Conservation (phyloP, 2,113 vertebrate genomes). For the Onychostoma macrolepis region DNA sequence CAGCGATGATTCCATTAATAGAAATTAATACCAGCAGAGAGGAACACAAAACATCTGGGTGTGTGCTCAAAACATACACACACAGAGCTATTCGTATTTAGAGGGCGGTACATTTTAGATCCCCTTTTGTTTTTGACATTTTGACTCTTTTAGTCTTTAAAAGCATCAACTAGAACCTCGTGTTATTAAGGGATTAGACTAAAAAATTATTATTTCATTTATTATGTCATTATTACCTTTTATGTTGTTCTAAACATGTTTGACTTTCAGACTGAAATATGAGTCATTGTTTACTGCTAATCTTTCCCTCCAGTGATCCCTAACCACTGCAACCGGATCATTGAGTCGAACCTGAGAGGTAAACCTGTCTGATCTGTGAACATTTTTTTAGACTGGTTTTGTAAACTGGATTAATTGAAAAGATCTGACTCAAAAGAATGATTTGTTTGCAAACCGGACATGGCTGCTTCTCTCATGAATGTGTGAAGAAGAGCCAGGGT, state of each 20-base stretch:
- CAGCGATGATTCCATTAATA: conserved; percentile 74
- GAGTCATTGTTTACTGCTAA: neutral
- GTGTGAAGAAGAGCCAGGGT: neutral
- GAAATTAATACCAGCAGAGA: conserved; percentile 62
- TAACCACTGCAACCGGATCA: neutral
- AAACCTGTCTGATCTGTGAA: neutral
- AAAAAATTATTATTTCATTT: neutral
- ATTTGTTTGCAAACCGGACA: neutral
- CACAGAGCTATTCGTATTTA: conserved; percentile 50
- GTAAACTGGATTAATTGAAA: neutral
- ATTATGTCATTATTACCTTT: too few species aligned
- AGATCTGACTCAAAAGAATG: neutral
- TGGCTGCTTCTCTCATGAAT: neutral
- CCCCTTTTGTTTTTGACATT: neutral
- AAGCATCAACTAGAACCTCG: neutral
- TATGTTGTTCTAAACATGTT: neutral
- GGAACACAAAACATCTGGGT: conserved; percentile 18
- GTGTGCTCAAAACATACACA: conserved; percentile 67
- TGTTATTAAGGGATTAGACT: neutral
- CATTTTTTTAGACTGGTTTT: neutral
- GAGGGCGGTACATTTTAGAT: neutral
- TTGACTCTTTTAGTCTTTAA: neutral
- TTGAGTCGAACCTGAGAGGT: neutral
- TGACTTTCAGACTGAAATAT: neutral
- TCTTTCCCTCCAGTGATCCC: neutral